Conservation (phyloP, 2,113 vertebrate genomes). For the Australoheros scitulus region DNA sequence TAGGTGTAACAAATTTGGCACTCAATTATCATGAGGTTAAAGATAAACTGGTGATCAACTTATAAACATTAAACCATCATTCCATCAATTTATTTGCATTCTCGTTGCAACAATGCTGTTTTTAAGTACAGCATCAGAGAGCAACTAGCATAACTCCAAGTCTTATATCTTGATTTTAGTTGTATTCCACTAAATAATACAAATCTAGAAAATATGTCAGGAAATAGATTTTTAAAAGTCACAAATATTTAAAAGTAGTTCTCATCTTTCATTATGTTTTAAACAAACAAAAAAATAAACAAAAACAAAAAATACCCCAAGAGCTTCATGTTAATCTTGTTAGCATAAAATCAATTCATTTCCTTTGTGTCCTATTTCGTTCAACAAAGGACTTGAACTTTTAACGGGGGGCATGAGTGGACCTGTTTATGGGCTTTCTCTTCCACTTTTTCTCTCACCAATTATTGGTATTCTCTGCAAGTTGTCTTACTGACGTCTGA, state of each 20-base stretch:
- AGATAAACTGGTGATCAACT: neutral
- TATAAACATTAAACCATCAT: neutral
- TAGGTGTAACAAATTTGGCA: neutral
- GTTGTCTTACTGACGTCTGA: constrained; percentile 68
- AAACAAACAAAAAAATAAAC: constrained; percentile 37
- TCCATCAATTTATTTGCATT: neutral
- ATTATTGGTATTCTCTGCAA: constrained; percentile 61
- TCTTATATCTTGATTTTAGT: too few relatives aligned
- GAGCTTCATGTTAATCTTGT: constrained; percentile 45
- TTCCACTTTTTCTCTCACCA: constrained; percentile 26
- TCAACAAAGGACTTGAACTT: constrained; percentile 56
- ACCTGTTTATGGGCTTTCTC: constrained; percentile 34
- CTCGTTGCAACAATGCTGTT: too few relatives aligned
- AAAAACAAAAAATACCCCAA: neutral
- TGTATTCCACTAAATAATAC: neutral
- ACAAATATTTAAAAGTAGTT: neutral
- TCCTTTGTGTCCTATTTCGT: constrained; percentile 33
- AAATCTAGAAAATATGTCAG: neutral
- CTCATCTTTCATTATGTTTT: neutral
- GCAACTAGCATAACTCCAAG: neutral
- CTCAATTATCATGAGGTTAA: neutral
- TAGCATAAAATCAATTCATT: constrained; percentile 56
- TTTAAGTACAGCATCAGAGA: too few relatives aligned
- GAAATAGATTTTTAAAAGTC: neutral
- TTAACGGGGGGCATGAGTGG: constrained; percentile 19